Conservation (phyloP, 2,888 invertebrate species). For the Xestoiulus laeticollis region DNA sequence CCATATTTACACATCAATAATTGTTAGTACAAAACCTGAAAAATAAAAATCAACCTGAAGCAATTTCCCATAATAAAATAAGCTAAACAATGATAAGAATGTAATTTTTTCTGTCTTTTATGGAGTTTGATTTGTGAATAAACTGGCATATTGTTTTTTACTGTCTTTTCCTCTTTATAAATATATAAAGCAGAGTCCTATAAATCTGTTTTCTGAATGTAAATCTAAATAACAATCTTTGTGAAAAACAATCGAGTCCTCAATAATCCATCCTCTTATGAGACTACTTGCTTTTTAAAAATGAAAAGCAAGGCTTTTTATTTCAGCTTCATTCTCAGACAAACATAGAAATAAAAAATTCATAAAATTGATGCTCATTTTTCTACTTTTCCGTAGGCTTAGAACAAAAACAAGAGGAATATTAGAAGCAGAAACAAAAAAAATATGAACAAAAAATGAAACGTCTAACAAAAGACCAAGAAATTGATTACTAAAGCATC, state of each 20-base stretch:
- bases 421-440: not conserved
- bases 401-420: not conserved
- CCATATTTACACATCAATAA: too few species aligned
- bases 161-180: not conserved
- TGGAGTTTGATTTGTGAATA: too few species aligned
- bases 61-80: too few species aligned
- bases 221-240: not conserved
- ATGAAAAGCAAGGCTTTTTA: constrained; percentile 4
- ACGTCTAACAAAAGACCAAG: too few species aligned
- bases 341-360: not conserved
- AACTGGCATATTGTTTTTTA: not conserved
- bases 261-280: constrained; percentile 29
- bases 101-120: too few species aligned
- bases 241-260: not conserved
- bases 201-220: not conserved
- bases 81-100: too few species aligned
- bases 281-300: not conserved
- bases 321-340: not conserved
- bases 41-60: too few species aligned
- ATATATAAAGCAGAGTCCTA: not conserved
- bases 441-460: not conserved
- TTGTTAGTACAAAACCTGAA: too few species aligned
- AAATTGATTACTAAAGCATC: too few species aligned
- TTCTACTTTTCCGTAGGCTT: not conserved
- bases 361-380: not conserved